phyloP scores from a whole-genome alignment of 1,140 invertebrate genomes.

The Oryctes rhinoceros region DNA sequence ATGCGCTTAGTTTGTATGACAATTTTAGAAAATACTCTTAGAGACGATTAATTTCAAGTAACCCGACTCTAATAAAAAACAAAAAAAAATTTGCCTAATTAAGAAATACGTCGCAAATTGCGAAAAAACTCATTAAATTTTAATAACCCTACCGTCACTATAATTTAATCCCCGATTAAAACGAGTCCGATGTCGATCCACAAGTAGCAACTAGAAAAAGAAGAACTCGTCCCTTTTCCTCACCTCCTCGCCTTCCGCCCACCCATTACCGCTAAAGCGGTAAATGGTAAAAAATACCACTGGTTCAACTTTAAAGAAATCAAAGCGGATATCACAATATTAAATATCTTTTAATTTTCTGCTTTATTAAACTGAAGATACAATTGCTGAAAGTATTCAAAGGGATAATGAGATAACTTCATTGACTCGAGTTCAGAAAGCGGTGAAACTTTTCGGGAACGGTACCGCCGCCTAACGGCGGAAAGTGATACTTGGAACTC shows the following conservation, averaged over 20 bases:
- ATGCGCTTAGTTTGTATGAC: too few species aligned
- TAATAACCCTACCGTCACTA: constrained; percentile 17
- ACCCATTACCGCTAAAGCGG: neutral
- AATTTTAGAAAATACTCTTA: too few species aligned
- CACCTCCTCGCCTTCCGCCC: neutral
- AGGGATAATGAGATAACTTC: constrained; percentile 54
- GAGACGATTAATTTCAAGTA: too few species aligned
- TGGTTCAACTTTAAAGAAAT: constrained; percentile 33
- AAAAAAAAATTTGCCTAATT: neutral
- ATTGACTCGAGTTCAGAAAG: constrained; percentile 45
- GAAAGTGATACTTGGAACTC: neutral
- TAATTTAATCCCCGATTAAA: constrained; percentile 23
- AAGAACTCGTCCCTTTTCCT: neutral
- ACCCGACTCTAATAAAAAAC: neutral
- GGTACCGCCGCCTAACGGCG: neutral
- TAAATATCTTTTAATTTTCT: constrained; percentile 55
- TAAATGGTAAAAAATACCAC: constrained; percentile 15
- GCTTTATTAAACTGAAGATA: constrained; percentile 51
- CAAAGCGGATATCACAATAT: constrained; percentile 49
- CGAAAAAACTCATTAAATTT: neutral
- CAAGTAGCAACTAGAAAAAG: constrained; percentile 16
- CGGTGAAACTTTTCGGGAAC: neutral
- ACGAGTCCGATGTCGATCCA: constrained; percentile 6
- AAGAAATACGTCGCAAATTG: neutral
- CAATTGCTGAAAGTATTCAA: constrained; percentile 55